phyloP scores from a whole-genome alignment of 1,140 invertebrate species.

The Drosophila carrolli region DNA sequence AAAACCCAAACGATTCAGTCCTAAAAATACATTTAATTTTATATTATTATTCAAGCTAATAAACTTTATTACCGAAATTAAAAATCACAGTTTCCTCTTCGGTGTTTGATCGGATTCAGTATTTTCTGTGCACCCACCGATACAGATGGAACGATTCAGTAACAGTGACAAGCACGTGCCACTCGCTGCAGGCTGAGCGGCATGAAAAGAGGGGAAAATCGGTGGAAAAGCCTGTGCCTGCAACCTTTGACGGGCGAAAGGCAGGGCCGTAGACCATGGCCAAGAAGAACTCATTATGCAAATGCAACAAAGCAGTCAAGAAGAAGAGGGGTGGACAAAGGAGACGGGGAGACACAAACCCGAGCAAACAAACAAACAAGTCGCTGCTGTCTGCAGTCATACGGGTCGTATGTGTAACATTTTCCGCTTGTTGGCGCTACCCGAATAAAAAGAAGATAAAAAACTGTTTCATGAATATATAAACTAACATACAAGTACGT shows the following conservation, averaged over 20 bases:
- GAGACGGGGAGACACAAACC: not conserved
- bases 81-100: no score
- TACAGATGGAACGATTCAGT: conserved; percentile 11
- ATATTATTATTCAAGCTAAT: no score
- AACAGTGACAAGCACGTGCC: conserved; percentile 53
- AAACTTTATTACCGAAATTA: no score
- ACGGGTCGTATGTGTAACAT: conserved; percentile 67
- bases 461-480: conserved; percentile 30
- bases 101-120: no score
- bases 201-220: not conserved
- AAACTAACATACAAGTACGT: conserved; percentile 10
- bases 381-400: conserved; percentile 23
- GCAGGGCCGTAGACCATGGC: conserved; percentile 29
- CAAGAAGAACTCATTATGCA: conserved; percentile 50
- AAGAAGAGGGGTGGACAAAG: not conserved
- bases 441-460: conserved; percentile 9
- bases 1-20: no score
- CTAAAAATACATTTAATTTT: no score
- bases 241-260: conserved; percentile 52
- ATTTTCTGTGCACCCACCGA: conserved; percentile 8
- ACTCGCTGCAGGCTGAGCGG: conserved; percentile 29
- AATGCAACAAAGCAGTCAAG: conserved; percentile 36
- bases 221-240: conserved; percentile 9
- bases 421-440: conserved; percentile 39
- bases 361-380: conserved; percentile 36